phyloP scores from a whole-genome alignment of 2,797 vertebrate genomes.

The Gastrophryne carolinensis region DNA sequence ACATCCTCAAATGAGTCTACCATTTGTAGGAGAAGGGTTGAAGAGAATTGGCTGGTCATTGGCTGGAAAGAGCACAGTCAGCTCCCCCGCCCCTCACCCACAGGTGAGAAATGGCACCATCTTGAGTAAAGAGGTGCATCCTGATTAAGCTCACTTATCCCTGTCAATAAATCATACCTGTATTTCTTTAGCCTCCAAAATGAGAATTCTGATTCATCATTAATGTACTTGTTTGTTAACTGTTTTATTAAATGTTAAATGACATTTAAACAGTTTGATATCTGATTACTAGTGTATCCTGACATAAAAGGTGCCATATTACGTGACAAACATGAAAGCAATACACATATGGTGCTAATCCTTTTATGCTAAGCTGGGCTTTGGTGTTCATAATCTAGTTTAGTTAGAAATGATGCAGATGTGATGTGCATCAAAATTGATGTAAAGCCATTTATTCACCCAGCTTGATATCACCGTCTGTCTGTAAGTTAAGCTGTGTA shows the following conservation, averaged over 20 bases:
- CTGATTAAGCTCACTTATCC: too few species aligned
- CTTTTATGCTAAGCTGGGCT: background rate
- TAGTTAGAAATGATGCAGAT: constrained; percentile 8
- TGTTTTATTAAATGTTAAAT: background rate
- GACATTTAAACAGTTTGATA: background rate
- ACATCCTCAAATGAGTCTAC: too few species aligned
- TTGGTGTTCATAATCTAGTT: background rate
- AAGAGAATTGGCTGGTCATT: too few species aligned
- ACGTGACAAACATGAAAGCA: background rate
- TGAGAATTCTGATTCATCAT: too few species aligned
- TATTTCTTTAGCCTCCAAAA: too few species aligned
- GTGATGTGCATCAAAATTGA: constrained; percentile 8
- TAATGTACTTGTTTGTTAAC: too few species aligned
- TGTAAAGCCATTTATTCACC: constrained; percentile 23
- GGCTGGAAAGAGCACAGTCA: too few species aligned
- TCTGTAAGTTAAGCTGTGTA: constrained; percentile 13
- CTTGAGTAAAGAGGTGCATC: too few species aligned
- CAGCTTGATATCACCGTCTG: background rate
- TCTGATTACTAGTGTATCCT: background rate
- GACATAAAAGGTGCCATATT: background rate
- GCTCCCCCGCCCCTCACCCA: too few species aligned
- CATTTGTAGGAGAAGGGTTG: too few species aligned
- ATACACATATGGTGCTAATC: background rate
- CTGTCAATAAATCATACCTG: too few species aligned
- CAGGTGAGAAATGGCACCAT: too few species aligned